Conservation (phyloP, 2,113 vertebrate species). For the Cnemophilus loriae region DNA sequence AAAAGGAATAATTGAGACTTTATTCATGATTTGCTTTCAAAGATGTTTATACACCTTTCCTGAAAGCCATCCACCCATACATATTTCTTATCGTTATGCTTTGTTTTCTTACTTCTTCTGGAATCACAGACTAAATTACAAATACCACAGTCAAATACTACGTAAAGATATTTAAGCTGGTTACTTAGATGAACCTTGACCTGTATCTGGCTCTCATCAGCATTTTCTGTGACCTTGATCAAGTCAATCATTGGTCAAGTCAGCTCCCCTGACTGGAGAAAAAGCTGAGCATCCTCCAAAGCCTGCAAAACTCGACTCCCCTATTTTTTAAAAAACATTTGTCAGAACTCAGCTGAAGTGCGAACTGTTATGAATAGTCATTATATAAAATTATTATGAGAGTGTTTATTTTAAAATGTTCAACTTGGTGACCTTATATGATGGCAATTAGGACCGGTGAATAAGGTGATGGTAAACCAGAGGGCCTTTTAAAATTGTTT, state of each 20-base stretch:
- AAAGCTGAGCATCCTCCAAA: neutral
- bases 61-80: neutral
- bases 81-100: neutral
- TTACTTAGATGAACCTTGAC: neutral
- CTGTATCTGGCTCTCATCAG: neutral
- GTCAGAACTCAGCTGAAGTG: neutral
- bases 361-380: neutral
- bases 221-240: neutral
- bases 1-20: neutral
- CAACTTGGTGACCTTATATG: neutral
- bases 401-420: neutral
- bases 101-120: neutral
- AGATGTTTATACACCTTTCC: neutral
- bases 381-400: neutral
- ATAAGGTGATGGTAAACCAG: neutral
- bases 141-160: neutral
- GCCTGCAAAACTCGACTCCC: neutral
- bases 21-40: neutral
- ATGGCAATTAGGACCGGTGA: neutral
- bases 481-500: neutral
- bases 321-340: accelerated
- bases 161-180: neutral
- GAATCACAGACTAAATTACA: neutral
- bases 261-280: neutral
- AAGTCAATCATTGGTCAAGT: neutral